These are phyloP conservation scores for Tenrec ecaudatus DNA, from an alignment of 2,113 vertebrate genomes.

Conservation along the genomic window DNA sequence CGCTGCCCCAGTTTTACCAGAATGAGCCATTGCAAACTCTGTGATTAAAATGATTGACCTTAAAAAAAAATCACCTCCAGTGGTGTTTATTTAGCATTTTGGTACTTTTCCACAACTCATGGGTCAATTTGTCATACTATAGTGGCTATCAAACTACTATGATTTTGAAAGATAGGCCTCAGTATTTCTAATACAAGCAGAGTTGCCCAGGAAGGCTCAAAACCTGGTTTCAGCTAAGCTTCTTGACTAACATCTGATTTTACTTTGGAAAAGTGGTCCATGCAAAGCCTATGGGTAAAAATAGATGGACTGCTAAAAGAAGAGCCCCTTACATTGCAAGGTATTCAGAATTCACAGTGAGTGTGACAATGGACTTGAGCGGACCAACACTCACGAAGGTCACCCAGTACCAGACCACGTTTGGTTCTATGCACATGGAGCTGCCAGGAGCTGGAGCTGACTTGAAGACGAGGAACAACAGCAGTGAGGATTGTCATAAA, in stretches of 20 bases:
- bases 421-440: not conserved
- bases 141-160: not conserved
- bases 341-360: not conserved
- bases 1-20: not conserved
- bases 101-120: not conserved
- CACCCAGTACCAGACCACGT: not conserved
- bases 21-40: not conserved
- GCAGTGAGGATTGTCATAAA: not conserved
- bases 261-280: not conserved
- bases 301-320: not conserved
- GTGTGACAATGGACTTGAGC: too few species aligned
- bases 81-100: too few species aligned
- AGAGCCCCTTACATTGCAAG: not conserved
- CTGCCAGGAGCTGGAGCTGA: not conserved
- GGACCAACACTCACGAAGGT: too few species aligned
- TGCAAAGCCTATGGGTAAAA: not conserved
- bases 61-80: too few species aligned
- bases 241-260: not conserved
- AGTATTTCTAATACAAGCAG: not conserved
- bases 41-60: conserved; percentile 15
- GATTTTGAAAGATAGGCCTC: not conserved
- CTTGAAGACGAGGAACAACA: not conserved
- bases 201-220: not conserved
- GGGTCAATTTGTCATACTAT: not conserved
- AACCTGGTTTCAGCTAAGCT: not conserved